phyloP scores from a whole-genome alignment of 1,140 invertebrate genomes.

The Lineus longissimus region DNA sequence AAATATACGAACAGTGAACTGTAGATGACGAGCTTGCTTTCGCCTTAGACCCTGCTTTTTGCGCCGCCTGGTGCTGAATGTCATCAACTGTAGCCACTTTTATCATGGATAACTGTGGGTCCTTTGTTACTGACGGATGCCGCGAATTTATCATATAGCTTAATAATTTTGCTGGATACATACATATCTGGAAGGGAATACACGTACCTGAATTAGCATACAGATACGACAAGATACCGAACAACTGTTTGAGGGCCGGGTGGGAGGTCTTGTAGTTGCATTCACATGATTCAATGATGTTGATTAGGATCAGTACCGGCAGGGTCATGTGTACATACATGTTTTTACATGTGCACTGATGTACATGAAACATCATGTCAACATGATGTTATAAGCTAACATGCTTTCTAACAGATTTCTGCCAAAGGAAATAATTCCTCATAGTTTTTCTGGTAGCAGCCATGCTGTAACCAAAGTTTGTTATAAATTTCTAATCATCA shows the following conservation, averaged over 20 bases:
- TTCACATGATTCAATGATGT: not conserved
- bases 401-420: too few relatives aligned
- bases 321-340: not conserved
- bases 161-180: not conserved
- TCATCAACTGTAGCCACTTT: not conserved
- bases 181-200: not conserved
- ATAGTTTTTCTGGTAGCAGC: too few relatives aligned
- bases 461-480: too few relatives aligned
- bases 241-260: not conserved
- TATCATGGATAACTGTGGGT: not conserved
- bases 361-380: not conserved
- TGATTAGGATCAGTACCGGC: not conserved
- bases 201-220: not conserved
- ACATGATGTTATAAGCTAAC: too few relatives aligned
- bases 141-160: slow-evolving; percentile 7
- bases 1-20: too few relatives aligned
- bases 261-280: not conserved
- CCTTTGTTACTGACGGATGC: not conserved
- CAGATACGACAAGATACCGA: not conserved
- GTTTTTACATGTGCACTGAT: not conserved
- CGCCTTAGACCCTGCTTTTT: too few relatives aligned
- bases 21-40: too few relatives aligned
- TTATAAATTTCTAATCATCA: too few relatives aligned
- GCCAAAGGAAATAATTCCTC: too few relatives aligned
- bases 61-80: not conserved